These are phyloP conservation scores for Prorops nasuta DNA, from an alignment of 1,140 invertebrate species.

Conservation along the genomic window DNA sequence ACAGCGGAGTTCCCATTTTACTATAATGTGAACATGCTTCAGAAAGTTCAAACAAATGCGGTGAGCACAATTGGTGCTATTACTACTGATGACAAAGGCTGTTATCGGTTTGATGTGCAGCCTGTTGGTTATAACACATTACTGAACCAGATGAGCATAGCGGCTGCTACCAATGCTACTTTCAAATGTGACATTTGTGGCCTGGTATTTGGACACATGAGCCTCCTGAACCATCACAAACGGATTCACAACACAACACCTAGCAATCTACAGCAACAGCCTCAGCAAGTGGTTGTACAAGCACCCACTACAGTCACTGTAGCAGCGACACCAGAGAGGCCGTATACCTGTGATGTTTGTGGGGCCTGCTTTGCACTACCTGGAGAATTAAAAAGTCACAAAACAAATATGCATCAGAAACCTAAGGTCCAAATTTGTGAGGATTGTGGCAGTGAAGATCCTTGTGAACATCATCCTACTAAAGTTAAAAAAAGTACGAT, in stretches of 20 bases:
- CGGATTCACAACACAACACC: slow-evolving; percentile 67
- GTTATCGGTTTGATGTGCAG: slow-evolving; percentile 60
- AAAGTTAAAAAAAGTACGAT: slow-evolving; percentile 55
- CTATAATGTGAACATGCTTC: slow-evolving; percentile 61
- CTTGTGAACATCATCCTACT: slow-evolving; percentile 54
- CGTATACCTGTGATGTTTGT: slow-evolving; percentile 61
- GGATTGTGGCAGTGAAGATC: slow-evolving; percentile 54
- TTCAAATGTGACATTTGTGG: slow-evolving; percentile 86
- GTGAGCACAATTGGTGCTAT: slow-evolving; percentile 53
- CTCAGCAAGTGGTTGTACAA: slow-evolving; percentile 59
- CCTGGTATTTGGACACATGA: slow-evolving; percentile 75
- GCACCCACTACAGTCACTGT: slow-evolving; percentile 58
- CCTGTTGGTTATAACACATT: slow-evolving; percentile 60
- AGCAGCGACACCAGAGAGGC: slow-evolving; percentile 61
- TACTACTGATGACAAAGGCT: slow-evolving; percentile 56
- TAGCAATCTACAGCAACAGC: slow-evolving; percentile 56
- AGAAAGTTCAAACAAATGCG: slow-evolving; percentile 55
- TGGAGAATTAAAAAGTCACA: slow-evolving; percentile 59
- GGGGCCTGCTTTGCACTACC: slow-evolving; percentile 60
- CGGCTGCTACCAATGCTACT: slow-evolving; percentile 69
- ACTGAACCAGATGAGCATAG: slow-evolving; percentile 60
- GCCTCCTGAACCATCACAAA: slow-evolving; percentile 78
- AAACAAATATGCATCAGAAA: slow-evolving; percentile 56
- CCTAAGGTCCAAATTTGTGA: slow-evolving; percentile 53
- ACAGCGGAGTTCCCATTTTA: slow-evolving; percentile 58